Base-by-base conservation (phyloP, 1,140 invertebrate genomes). In the Saccostrea echinata region DNA sequence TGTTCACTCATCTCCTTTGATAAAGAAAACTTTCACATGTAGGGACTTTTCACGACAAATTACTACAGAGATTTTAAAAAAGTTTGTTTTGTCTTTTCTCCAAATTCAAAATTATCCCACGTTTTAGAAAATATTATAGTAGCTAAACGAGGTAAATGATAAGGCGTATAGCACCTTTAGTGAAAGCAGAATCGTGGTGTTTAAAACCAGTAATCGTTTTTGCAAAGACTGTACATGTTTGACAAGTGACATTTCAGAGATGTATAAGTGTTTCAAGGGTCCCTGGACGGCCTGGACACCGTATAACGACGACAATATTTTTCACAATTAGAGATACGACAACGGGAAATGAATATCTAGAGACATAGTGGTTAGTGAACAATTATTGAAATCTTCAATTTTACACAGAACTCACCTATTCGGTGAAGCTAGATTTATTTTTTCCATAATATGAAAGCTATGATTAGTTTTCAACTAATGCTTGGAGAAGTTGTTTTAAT, bases 241-340 rank as follows among this genome's bases (percentile, higher is more conserved):
- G 27, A 27, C 27, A 76, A 76, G 27, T 30, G 68, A 30, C 68
- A 76, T 76, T 33, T 12, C 11, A 30, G 30, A 76, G 27, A 9
- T 33, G 68, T 76, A 76, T 3, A 61, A 76, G 68, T 30, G 16
- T 11, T 30, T 76, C 24, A 33, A 76, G 16, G 13, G 24, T 76
- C 27, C 27, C 30, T 30, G 9, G 27, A 76, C 27, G 68, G 33
- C 68, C 18, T 33, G 11, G 30, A 33, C 27, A 30, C 13, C 68
- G 27, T 33, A 8, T 30, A 76, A 71, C 27, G 27, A 30, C 27
- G 24, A 3, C 68, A 13, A 76, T 76, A 76, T 30, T 27, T 76
- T 30, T 76, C 68, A 76, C 68, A 76, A 76, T 76, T 76, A 76
- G 68, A 76, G 68, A 30, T 30, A 30, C 27, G 68, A 76, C 68